phyloP scores from a whole-genome alignment of 2,888 invertebrate genomes.

The Cetonia aurata region DNA sequence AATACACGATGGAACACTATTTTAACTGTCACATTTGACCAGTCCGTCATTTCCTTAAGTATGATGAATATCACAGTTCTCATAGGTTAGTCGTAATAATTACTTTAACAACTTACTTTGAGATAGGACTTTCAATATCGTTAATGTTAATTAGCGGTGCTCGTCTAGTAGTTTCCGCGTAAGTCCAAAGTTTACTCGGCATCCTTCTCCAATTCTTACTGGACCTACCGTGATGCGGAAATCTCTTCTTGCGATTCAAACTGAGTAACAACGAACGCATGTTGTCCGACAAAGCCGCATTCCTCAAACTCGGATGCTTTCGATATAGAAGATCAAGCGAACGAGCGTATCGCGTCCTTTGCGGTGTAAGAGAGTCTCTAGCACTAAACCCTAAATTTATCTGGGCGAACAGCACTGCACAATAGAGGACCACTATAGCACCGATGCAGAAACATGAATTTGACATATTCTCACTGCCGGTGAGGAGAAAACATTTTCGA shows the following conservation, averaged over 20 bases:
- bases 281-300: slow-evolving; percentile 33
- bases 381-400: slow-evolving; percentile 35
- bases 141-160: slow-evolving; percentile 29
- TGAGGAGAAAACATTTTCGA: slow-evolving; percentile 42
- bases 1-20: too few species aligned
- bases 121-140: slow-evolving; percentile 33
- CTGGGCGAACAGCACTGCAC: slow-evolving; percentile 41
- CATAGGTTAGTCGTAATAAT: background rate
- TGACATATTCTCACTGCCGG: slow-evolving; percentile 46
- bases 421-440: slow-evolving; percentile 42
- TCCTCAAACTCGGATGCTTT: slow-evolving; percentile 33
- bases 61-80: too few species aligned
- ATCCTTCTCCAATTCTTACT: slow-evolving; percentile 17
- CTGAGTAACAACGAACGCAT: slow-evolving; percentile 29
- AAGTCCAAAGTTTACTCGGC: background rate
- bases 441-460: slow-evolving; percentile 42
- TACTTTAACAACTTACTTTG: slow-evolving; percentile 10
- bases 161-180: background rate
- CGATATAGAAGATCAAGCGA: slow-evolving; percentile 12
- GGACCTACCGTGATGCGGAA: slow-evolving; percentile 34
- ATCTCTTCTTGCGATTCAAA: slow-evolving; percentile 31
- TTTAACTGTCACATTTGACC: too few species aligned
- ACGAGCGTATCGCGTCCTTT: slow-evolving; percentile 1
- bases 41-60: too few species aligned
- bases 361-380: slow-evolving; percentile 32